Evolutionary conservation across 1,140 invertebrate genomes (phyloP).

Genomic region (Neelides sp.): DNA sequence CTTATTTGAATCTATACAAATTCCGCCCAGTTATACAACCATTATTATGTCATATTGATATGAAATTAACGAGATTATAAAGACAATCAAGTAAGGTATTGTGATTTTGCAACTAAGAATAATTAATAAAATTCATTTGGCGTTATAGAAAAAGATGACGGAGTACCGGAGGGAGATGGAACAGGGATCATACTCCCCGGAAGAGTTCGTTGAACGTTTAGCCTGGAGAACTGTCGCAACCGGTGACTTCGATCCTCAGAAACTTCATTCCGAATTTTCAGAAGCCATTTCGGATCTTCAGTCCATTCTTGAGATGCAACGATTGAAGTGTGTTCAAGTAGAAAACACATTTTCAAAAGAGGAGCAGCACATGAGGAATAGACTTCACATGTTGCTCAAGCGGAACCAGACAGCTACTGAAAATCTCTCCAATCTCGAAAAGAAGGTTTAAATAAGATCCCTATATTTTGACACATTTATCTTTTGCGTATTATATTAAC

Average conservation of each 20-base stretch:
- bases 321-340: slow-evolving; percentile 36
- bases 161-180: slow-evolving; percentile 32
- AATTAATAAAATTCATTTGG: too few species aligned
- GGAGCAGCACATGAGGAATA: slow-evolving; percentile 35
- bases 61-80: too few species aligned
- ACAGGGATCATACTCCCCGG: slow-evolving; percentile 88
- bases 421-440: slow-evolving; percentile 66
- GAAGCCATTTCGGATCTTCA: slow-evolving; percentile 23
- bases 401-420: slow-evolving; percentile 61
- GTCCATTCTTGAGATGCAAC: slow-evolving; percentile 24
- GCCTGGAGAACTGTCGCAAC: slow-evolving; percentile 85
- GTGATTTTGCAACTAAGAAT: too few species aligned
- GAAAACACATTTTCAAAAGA: slow-evolving; percentile 73
- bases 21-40: too few species aligned
- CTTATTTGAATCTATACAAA: too few species aligned
- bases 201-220: slow-evolving; percentile 92
- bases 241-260: slow-evolving; percentile 54
- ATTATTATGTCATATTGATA: too few species aligned
- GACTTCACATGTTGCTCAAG: slow-evolving; percentile 20
- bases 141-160: slow-evolving; percentile 20
- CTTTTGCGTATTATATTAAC: background rate
- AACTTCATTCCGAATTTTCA: slow-evolving; percentile 53
- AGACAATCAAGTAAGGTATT: too few species aligned
- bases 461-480: background rate
- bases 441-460: slow-evolving; percentile 51